Percentiles rank a stretch among this genome's conserved stretches.
Conservation (phyloP, 2,888 invertebrate species). For the Antheraea yamamai region DNA sequence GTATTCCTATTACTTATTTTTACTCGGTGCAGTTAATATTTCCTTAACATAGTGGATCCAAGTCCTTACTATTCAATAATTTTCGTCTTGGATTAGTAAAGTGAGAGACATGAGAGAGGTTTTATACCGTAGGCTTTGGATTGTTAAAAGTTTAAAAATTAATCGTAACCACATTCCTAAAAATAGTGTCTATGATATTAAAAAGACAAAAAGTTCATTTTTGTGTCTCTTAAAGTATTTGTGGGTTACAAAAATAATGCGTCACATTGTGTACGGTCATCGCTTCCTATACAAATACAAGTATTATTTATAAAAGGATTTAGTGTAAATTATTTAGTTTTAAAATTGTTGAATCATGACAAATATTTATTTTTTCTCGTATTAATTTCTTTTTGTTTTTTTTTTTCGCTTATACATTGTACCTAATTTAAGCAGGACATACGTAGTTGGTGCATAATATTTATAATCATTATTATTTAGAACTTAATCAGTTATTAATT, state of each 20-base stretch:
- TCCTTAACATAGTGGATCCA: too few species aligned
- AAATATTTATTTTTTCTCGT: slow-evolving; percentile 69
- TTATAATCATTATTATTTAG: slow-evolving; percentile 21
- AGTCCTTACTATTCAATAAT: too few species aligned
- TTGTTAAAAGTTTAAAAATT: not conserved
- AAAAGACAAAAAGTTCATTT: not conserved
- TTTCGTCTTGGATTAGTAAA: too few species aligned
- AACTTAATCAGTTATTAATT: slow-evolving; percentile 9
- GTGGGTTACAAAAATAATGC: not conserved
- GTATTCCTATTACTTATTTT: not conserved
- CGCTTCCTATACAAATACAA: slow-evolving; percentile 44
- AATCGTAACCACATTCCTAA: not conserved
- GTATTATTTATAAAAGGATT: slow-evolving; percentile 62
- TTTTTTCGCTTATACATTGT: slow-evolving; percentile 31
- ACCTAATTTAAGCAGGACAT: slow-evolving; percentile 32
- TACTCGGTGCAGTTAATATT: too few species aligned
- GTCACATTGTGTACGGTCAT: slow-evolving; percentile 10
- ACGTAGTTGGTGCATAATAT: slow-evolving; percentile 59
- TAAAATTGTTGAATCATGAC: slow-evolving; percentile 73
- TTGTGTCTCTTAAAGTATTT: not conserved
- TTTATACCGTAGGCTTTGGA: too few species aligned
- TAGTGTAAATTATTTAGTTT: slow-evolving; percentile 55
- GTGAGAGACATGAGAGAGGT: too few species aligned
- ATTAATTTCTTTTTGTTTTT: slow-evolving; percentile 24
- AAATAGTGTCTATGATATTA: not conserved